Conservation (phyloP, 2,113 vertebrate species). For the Myotis brandtii region DNA sequence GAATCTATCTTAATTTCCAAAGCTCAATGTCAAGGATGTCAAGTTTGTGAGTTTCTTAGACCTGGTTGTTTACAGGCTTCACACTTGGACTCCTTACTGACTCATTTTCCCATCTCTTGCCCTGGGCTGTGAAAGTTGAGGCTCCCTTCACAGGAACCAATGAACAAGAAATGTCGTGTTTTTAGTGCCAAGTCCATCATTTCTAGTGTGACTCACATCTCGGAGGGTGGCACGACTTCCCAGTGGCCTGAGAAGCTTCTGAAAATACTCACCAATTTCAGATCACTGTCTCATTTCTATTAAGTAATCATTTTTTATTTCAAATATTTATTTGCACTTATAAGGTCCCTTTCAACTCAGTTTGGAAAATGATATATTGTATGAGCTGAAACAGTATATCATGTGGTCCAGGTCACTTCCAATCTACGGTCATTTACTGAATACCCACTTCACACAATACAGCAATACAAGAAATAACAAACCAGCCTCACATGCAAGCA, state of each 20-base stretch:
- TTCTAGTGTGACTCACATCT: conserved; percentile 54
- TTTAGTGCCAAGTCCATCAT: conserved; percentile 71
- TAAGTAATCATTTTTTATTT: conserved; percentile 53
- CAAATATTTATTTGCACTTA: conserved; percentile 51
- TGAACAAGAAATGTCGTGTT: conserved; percentile 65
- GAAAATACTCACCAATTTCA: neutral
- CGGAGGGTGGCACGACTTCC: conserved; percentile 40
- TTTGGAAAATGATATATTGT: conserved; percentile 32
- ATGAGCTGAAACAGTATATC: neutral
- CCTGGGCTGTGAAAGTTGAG: conserved; percentile 19
- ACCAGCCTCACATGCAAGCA: neutral
- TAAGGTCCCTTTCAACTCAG: neutral
- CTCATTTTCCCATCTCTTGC: conserved; percentile 65
- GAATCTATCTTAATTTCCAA: neutral
- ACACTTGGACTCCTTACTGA: conserved; percentile 62
- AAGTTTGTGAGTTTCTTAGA: neutral
- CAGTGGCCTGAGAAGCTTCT: neutral
- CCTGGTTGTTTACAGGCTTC: conserved; percentile 37
- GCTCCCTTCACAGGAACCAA: conserved; percentile 62
- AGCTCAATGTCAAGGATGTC: neutral
- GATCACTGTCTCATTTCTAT: conserved; percentile 5
- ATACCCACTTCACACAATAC: neutral
- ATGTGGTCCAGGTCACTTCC: neutral
- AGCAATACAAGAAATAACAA: neutral
- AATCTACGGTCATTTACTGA: neutral